Evolutionary conservation across 2,113 vertebrate genomes (phyloP), one percentile per base, ranked within the genome.

Genomic region (Catharus minimus): DNA sequence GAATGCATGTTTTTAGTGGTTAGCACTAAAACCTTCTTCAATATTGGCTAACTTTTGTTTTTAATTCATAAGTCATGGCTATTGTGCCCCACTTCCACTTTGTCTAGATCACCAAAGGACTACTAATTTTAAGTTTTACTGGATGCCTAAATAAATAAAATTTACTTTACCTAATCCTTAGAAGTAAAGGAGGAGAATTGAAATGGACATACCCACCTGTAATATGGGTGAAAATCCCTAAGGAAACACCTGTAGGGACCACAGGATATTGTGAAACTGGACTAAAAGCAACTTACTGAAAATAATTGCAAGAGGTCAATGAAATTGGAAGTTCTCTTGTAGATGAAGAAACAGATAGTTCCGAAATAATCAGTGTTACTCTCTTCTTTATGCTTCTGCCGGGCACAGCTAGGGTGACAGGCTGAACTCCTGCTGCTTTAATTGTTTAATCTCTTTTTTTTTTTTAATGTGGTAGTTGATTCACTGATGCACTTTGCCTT

Each of bases 401-500:
- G 47, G 67, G 67, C 24, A 4, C 49, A 83, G 49, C 36, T 27
- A 73, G 52, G 47, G n/a, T 83, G n/a, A 39, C 82, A 67, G 47
- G 41, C 80, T 65, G 77, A 74, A 27, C 38, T 86, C 38, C 9
- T 57, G 38, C 49, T 68, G 36, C 62, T 85, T 84, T 90, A 53
- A 72, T 90, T 57, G 79, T 88, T 89, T 89, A 64, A 64, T 88
- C 66, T 86, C 39, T 72, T 12, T 56, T 8, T 56, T 56, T 83
- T 75, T 78, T 38, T 38, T 38, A 38, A 36, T 72, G 50, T 88
- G 73, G 73, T 76, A 79, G 47, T 94, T 90, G 33, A 58, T 90
- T 95, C 69, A 26, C 38, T 41, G 77, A 53, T 92, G 68, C 93
- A 78, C 93, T 94, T 92, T 94, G 80, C 38, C 80, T 81, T 68